Base-by-base conservation (phyloP, 2,113 vertebrate species). In the Lethenteron camtschaticum region DNA sequence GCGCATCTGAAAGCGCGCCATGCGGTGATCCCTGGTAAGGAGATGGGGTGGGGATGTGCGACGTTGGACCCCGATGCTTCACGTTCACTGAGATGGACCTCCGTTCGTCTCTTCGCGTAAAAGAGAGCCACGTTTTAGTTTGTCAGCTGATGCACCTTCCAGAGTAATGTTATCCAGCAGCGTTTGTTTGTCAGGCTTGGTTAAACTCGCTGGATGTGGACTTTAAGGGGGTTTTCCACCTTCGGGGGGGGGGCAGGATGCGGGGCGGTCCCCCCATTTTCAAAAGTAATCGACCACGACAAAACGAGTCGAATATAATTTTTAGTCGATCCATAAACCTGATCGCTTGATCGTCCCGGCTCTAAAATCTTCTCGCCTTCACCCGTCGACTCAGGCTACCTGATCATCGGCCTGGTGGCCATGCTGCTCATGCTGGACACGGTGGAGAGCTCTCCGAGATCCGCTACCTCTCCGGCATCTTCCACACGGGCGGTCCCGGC, bases 341-440 rank as follows among this genome's bases (percentile, higher is more conserved):
- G 41, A 41, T 1, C 41, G 41, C 41, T 41, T 41, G 41, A 41
- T 41, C 41, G 41, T 41, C 41, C 6, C 41, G 6, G 41, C 41
- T 41, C 41, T 41, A 41, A n/a, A 12, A 55, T 10, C 7, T 9
- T 66, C n/a, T 6, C 12, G 12, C 11, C 66, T 70, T 16, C 12
- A 18, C 68, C n/a, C 9, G 2, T 6, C 55, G 55, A 18, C 55
- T 56, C 71, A 81, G 80, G 77, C 58, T 81, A 81, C 70, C 73
- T 81, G 71, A 73, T 80, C 7, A 24, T 80, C 8, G 79, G 80
- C 5, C 74, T 81, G 59, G 59, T 81, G 60, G 76, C 75, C 72
- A 73, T 78, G 79, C 70, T 80, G 9, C 60, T 78, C 59, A 69
- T 72, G 0, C 73, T 79, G 18, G 75, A 81, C 74, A 76, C 71